A percentile compares a stretch with the other conserved stretches of the same genome.
These are phyloP conservation scores for Sylvia borin DNA, from an alignment of 2,797 vertebrate genomes.

Conservation along the genomic window DNA sequence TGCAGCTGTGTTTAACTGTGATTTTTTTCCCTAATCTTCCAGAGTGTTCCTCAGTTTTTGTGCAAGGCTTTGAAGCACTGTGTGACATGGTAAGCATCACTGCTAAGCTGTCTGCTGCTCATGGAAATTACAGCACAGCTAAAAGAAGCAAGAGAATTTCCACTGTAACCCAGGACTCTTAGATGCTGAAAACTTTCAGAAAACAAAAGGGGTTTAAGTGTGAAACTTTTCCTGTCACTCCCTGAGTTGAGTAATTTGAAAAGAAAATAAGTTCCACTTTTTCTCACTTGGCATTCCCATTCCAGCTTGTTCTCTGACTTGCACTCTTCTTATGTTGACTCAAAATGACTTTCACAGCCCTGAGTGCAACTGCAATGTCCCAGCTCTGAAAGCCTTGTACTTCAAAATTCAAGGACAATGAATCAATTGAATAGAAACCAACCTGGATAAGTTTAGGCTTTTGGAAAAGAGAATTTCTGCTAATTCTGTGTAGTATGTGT, in stretches of 20 bases:
- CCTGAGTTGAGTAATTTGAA: not conserved
- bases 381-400: not conserved
- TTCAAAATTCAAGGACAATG: not conserved
- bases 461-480: not conserved
- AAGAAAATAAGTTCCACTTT: not conserved
- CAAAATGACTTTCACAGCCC: not conserved
- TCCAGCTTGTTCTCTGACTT: not conserved
- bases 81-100: not conserved
- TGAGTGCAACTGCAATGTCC: not conserved
- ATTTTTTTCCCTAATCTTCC: not conserved
- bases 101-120: not conserved
- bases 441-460: not conserved
- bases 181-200: not conserved
- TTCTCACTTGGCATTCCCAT: not conserved
- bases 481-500: not conserved
- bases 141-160: not conserved
- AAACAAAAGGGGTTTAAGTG: not conserved
- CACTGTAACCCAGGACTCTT: not conserved
- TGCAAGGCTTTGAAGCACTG: not conserved
- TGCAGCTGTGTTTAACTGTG: not conserved
- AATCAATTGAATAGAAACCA: not conserved
- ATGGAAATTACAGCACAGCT: constrained; percentile 3
- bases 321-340: not conserved
- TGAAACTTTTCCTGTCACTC: not conserved
- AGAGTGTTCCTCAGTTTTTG: not conserved